Conservation (phyloP, 2,888 invertebrate species). For the Drosophila imparisetae region DNA sequence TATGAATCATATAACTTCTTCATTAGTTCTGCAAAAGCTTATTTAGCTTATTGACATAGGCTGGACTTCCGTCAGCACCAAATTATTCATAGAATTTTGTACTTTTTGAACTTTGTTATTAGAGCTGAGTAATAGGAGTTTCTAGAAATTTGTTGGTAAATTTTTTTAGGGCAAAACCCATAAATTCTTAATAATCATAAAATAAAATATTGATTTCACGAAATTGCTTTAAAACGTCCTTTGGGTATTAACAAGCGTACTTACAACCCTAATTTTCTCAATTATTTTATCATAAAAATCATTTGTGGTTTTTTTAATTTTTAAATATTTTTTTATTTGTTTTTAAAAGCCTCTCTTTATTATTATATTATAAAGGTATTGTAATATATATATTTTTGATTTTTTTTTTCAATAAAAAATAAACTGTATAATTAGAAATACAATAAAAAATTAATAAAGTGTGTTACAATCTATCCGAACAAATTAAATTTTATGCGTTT, state of each 20-base stretch:
- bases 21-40: neutral
- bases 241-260: neutral
- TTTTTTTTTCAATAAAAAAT: neutral
- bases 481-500: neutral
- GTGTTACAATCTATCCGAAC: too few species aligned
- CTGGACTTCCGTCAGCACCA: neutral
- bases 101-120: neutral
- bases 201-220: neutral
- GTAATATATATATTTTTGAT: neutral
- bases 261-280: neutral
- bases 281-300: neutral
- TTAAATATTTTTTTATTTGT: neutral
- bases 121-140: neutral
- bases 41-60: neutral
- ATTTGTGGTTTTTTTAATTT: neutral
- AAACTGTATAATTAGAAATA: neutral
- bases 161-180: too few species aligned
- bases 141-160: too few species aligned
- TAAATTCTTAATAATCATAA: neutral
- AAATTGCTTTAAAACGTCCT: neutral
- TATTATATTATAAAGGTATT: neutral
- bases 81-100: neutral
- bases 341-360: neutral
- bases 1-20: neutral
- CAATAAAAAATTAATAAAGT: neutral